Percentiles rank a stretch among this genome's conserved stretches.
These are phyloP conservation scores for Drosophila imparisetae DNA, from an alignment of 2,888 invertebrate species.

Conservation along the genomic window DNA sequence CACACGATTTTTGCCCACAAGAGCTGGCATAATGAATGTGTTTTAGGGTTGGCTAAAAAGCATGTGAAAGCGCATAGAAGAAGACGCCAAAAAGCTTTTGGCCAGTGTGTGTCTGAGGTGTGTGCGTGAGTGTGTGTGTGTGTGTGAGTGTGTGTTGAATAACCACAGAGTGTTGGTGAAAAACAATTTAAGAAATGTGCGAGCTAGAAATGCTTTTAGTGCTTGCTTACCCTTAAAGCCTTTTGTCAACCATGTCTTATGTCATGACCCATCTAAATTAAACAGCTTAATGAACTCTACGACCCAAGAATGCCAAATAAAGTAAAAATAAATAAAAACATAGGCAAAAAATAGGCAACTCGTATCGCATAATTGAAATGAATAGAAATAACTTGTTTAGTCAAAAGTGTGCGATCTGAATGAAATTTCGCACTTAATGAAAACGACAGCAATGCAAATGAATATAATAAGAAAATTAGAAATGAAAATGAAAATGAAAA, in stretches of 20 bases:
- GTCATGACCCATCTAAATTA: slow-evolving; percentile 32
- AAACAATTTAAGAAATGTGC: slow-evolving; percentile 71
- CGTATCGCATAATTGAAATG: slow-evolving; percentile 62
- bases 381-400: slow-evolving; percentile 65
- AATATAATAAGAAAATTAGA: slow-evolving; percentile 24
- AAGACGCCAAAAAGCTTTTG: slow-evolving; percentile 36
- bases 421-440: slow-evolving; percentile 65
- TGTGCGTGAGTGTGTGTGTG: background rate
- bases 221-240: background rate
- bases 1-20: slow-evolving; percentile 35
- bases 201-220: slow-evolving; percentile 56
- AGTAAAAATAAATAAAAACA: background rate
- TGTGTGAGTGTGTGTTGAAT: background rate
- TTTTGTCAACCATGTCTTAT: slow-evolving; percentile 42
- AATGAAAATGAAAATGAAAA: slow-evolving; percentile 43
- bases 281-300: slow-evolving; percentile 55
- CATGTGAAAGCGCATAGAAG: slow-evolving; percentile 22
- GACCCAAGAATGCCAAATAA: slow-evolving; percentile 8
- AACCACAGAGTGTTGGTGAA: slow-evolving; percentile 58
- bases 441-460: slow-evolving; percentile 32
- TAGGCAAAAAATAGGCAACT: background rate
- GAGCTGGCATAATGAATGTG: slow-evolving; percentile 72
- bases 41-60: slow-evolving; percentile 62
- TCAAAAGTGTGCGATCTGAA: slow-evolving; percentile 40
- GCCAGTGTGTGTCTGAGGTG: slow-evolving; percentile 1